phyloP scores from a whole-genome alignment of 2,888 invertebrate genomes.

The Polyommatus iphigenia region DNA sequence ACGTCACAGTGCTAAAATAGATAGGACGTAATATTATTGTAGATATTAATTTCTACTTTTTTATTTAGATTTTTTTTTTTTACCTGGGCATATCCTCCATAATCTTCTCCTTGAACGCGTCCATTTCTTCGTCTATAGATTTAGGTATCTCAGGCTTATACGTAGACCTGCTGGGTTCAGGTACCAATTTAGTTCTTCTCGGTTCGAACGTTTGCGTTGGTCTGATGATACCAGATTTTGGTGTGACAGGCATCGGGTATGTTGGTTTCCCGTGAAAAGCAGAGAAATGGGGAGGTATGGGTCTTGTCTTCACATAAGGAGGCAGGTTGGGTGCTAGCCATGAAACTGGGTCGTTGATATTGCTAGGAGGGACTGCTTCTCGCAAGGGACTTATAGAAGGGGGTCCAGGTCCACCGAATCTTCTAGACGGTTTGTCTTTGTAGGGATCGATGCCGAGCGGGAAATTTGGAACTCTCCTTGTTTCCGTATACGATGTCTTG shows the following conservation, averaged over 20 bases:
- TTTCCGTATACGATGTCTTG: conserved; percentile 2
- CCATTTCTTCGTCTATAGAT: conserved; percentile 44
- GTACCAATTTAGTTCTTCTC: conserved; percentile 27
- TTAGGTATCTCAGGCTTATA: conserved; percentile 38
- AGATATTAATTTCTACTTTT: too few relatives aligned
- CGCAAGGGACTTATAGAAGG: conserved; percentile 34
- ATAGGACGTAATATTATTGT: too few relatives aligned
- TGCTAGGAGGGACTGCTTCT: conserved; percentile 40
- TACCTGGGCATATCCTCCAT: conserved; percentile 44
- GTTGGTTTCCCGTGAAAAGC: conserved; percentile 37
- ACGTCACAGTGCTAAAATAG: too few relatives aligned
- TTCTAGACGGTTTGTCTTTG: background rate
- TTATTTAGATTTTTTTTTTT: too few relatives aligned
- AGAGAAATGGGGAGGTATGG: conserved; percentile 15
- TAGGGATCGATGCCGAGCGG: background rate
- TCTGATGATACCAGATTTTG: conserved; percentile 42
- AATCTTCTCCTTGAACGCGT: conserved; percentile 45
- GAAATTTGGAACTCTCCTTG: background rate
- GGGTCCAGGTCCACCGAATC: conserved; percentile 19
- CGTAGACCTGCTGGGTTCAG: conserved; percentile 32
- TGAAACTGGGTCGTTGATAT: conserved; percentile 37
- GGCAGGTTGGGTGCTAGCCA: conserved; percentile 38
- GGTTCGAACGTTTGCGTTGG: conserved; percentile 38
- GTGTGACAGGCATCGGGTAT: conserved; percentile 43
- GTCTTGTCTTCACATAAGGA: conserved; percentile 26